Evolutionary conservation across 1,140 invertebrate genomes (phyloP).

Genomic region (Aphidius ervi): DNA sequence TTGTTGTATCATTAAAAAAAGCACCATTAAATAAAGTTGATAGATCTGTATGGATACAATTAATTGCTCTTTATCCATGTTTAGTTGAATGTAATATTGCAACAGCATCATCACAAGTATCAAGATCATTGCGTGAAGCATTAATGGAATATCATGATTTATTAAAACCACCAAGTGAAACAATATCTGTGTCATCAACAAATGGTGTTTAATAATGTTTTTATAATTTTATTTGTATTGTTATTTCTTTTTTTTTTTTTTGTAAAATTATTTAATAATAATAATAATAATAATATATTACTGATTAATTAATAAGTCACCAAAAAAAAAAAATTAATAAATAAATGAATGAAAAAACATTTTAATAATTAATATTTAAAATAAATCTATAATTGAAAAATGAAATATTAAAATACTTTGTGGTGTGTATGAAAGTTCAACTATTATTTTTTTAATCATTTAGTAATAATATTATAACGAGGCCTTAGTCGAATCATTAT

Average conservation of each 20-base stretch:
- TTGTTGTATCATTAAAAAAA: constrained; percentile 88
- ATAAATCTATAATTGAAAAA: no score
- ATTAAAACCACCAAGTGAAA: constrained; percentile 62
- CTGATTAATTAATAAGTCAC: no score
- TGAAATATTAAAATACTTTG: no score
- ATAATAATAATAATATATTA: no score
- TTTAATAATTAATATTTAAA: no score
- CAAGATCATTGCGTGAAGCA: constrained; percentile 78
- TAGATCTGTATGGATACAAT: constrained; percentile 83
- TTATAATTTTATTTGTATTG: not conserved
- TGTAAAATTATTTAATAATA: not conserved
- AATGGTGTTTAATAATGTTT: constrained; percentile 46
- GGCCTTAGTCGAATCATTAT: no score
- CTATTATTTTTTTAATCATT: no score
- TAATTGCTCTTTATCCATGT: constrained; percentile 86
- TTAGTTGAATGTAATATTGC: constrained; percentile 85
- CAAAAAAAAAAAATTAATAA: no score
- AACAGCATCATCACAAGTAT: constrained; percentile 70
- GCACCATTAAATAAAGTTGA: constrained; percentile 85
- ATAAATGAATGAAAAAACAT: no score
- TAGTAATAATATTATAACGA: no score
- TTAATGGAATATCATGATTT: constrained; percentile 85
- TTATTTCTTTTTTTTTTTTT: not conserved
- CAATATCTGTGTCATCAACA: constrained; percentile 32
- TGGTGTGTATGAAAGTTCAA: no score